Conservation (phyloP, 2,797 vertebrate species). For the Girardinus metallicus region DNA sequence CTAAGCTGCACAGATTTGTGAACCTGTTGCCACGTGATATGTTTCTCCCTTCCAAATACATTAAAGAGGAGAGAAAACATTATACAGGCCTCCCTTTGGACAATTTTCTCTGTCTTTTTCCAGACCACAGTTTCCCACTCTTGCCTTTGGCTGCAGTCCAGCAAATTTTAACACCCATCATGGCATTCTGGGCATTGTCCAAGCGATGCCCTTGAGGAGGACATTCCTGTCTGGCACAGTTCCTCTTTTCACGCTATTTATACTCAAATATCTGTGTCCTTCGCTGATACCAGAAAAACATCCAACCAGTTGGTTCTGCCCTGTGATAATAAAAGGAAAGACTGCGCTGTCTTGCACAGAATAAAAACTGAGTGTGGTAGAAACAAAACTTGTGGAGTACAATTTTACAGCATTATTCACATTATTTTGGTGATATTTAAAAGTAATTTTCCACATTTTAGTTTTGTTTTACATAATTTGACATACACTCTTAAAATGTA, state of each 20-base stretch:
- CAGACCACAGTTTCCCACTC: slow-evolving; percentile 26
- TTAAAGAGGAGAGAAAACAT: slow-evolving; percentile 21
- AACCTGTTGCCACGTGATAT: slow-evolving; percentile 18
- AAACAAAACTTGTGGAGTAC: neutral
- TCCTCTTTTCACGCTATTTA: slow-evolving; percentile 74
- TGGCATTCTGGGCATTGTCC: slow-evolving; percentile 59
- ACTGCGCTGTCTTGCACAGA: slow-evolving; percentile 26
- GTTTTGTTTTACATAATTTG: neutral
- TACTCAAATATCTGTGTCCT: slow-evolving; percentile 60
- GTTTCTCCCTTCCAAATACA: slow-evolving; percentile 15
- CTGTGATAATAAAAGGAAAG: slow-evolving; percentile 16
- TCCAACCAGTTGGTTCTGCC: slow-evolving; percentile 26
- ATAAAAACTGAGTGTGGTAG: neutral
- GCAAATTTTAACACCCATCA: slow-evolving; percentile 62
- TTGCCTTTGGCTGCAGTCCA: slow-evolving; percentile 63
- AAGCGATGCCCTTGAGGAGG: slow-evolving; percentile 76
- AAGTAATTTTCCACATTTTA: neutral
- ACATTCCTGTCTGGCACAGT: slow-evolving; percentile 78
- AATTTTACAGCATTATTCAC: neutral
- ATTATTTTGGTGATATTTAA: neutral
- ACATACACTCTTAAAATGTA: neutral
- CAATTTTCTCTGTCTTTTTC: slow-evolving; percentile 38
- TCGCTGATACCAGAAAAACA: slow-evolving; percentile 37
- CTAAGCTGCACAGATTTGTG: slow-evolving; percentile 7
- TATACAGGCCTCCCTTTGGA: slow-evolving; percentile 18